Evolutionary conservation across 1,140 invertebrate genomes (phyloP).

Genomic region (Cotesia glomerata): DNA sequence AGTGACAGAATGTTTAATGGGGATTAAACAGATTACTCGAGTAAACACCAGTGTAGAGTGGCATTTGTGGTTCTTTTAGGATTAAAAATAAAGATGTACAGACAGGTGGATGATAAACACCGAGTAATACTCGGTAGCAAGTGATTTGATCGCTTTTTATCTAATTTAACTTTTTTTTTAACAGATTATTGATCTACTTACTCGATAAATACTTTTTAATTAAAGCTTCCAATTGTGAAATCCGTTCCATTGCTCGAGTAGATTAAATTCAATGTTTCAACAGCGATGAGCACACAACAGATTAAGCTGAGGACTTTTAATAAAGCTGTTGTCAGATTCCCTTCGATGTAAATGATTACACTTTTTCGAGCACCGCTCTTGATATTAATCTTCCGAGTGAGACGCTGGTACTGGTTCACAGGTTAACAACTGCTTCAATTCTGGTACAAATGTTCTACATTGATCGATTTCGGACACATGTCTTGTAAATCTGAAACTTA

Average conservation of each 20-base stretch:
- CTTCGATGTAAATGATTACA: background rate
- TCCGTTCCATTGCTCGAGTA: background rate
- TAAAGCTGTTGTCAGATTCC: background rate
- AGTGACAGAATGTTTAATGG: slow-evolving; percentile 16
- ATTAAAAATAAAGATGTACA: background rate
- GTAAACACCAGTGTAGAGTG: background rate
- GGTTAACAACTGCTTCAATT: too few species aligned
- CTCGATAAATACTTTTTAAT: too few species aligned
- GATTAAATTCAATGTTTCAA: background rate
- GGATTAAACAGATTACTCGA: slow-evolving; percentile 13
- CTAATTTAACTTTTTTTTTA: too few species aligned
- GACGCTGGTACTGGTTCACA: too few species aligned
- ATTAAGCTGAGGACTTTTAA: background rate
- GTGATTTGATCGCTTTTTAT: background rate
- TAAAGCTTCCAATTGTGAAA: too few species aligned
- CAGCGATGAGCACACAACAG: background rate
- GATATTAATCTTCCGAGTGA: too few species aligned
- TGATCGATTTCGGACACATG: too few species aligned
- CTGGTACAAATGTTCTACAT: too few species aligned
- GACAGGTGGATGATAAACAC: background rate
- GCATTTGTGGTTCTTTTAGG: slow-evolving; percentile 4
- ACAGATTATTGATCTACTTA: too few species aligned
- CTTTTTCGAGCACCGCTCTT: background rate
- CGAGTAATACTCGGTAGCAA: background rate
- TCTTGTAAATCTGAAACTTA: too few species aligned